A percentile compares a stretch with the other conserved stretches of the same genome.
These are phyloP conservation scores for Melieria omissa DNA, from an alignment of 2,888 invertebrate species.

Conservation along the genomic window DNA sequence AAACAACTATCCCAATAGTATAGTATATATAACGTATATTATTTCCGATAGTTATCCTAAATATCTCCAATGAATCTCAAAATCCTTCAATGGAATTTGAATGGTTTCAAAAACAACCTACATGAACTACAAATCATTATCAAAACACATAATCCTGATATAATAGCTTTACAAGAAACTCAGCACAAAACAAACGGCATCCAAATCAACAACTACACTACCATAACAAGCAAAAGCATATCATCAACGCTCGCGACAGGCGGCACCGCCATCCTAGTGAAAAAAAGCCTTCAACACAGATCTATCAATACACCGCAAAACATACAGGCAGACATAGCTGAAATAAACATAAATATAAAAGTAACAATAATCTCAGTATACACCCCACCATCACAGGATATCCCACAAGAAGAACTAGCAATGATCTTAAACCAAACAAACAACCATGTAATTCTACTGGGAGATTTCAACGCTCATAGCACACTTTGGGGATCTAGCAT, in stretches of 20 bases:
- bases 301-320: too few species aligned
- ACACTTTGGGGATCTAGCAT: constrained; percentile 14
- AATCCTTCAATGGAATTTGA: not conserved
- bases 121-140: constrained; percentile 1
- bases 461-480: constrained; percentile 12
- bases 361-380: not conserved
- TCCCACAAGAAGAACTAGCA: not conserved
- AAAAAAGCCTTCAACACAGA: constrained; percentile 9
- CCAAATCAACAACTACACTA: not conserved
- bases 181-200: not conserved
- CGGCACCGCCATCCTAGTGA: constrained; percentile 6
- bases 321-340: too few species aligned
- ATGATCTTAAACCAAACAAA: not conserved
- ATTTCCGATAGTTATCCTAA: not conserved
- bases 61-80: not conserved
- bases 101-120: not conserved
- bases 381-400: not conserved
- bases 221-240: not conserved
- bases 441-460: not conserved
- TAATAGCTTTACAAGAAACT: not conserved
- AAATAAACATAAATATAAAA: not conserved
- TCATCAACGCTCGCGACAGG: not conserved
- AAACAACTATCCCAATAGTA: not conserved
- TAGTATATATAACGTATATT: not conserved
- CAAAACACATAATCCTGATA: not conserved